These are phyloP conservation scores for Chaenocephalus aceratus DNA, from an alignment of 2,113 vertebrate genomes.

Conservation along the genomic window DNA sequence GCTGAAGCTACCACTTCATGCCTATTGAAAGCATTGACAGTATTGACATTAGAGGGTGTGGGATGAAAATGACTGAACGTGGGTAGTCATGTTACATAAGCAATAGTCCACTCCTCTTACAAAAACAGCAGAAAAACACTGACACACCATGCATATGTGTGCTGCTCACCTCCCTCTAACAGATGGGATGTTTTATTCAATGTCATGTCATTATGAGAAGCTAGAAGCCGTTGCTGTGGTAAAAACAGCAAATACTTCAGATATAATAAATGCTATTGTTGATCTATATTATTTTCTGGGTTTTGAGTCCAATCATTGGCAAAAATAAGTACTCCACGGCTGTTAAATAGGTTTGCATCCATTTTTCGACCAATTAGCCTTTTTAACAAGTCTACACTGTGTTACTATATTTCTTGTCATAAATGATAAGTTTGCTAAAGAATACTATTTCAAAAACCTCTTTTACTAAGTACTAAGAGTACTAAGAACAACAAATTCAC, in stretches of 20 bases:
- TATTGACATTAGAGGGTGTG: slow-evolving; percentile 76
- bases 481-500: too few species aligned
- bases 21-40: slow-evolving; percentile 68
- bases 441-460: too few species aligned
- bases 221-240: not conserved
- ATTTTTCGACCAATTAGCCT: too few species aligned
- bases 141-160: slow-evolving; percentile 30
- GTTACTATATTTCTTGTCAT: too few species aligned
- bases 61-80: slow-evolving; percentile 74
- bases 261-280: not conserved
- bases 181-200: slow-evolving; percentile 25
- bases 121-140: slow-evolving; percentile 62
- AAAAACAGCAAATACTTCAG: not conserved
- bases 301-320: too few species aligned
- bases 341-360: too few species aligned
- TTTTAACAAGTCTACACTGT: too few species aligned
- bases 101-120: slow-evolving; percentile 61
- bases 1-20: slow-evolving; percentile 56
- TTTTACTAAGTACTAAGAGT: too few species aligned
- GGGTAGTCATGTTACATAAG: slow-evolving; percentile 78
- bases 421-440: too few species aligned
- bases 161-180: slow-evolving; percentile 33
- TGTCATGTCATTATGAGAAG: slow-evolving; percentile 15
- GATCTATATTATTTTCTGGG: too few species aligned
- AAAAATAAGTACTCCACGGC: too few species aligned